Evolutionary conservation across 2,113 vertebrate species (phyloP).

Genomic region (Callorhinus ursinus): DNA sequence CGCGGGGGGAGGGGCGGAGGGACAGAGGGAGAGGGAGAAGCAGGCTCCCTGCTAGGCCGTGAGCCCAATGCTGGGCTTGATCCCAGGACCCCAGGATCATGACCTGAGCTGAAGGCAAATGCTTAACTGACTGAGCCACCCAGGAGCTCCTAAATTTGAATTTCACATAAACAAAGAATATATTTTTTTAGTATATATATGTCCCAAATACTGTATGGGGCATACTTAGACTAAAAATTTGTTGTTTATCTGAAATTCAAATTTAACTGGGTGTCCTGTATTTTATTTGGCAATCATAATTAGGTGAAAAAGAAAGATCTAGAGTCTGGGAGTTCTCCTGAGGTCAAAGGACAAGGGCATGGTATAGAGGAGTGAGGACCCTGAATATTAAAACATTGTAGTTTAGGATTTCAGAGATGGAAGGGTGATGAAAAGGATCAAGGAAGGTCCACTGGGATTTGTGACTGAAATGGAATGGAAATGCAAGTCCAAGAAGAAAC

Average conservation of each 20-base stretch:
- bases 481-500: background rate
- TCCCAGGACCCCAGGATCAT: too few species aligned
- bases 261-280: background rate
- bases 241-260: slow-evolving; percentile 1
- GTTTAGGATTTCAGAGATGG: background rate
- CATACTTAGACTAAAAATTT: background rate
- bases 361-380: background rate
- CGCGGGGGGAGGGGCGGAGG: too few species aligned
- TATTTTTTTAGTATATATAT: background rate
- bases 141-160: background rate
- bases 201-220: background rate
- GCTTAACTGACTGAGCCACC: too few species aligned
- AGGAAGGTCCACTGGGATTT: background rate
- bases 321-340: background rate
- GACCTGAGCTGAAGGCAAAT: too few species aligned
- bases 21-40: too few species aligned
- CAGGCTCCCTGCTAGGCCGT: too few species aligned
- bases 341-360: background rate
- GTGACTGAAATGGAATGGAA: background rate
- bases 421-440: background rate
- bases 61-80: too few species aligned
- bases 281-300: background rate
- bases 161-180: slow-evolving; percentile 7
- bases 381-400: background rate
- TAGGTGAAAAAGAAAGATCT: background rate